Percentiles rank a stretch among this genome's conserved stretches.
These are phyloP conservation scores for Hipposideros armiger DNA, from an alignment of 2,113 vertebrate species.

Conservation along the genomic window DNA sequence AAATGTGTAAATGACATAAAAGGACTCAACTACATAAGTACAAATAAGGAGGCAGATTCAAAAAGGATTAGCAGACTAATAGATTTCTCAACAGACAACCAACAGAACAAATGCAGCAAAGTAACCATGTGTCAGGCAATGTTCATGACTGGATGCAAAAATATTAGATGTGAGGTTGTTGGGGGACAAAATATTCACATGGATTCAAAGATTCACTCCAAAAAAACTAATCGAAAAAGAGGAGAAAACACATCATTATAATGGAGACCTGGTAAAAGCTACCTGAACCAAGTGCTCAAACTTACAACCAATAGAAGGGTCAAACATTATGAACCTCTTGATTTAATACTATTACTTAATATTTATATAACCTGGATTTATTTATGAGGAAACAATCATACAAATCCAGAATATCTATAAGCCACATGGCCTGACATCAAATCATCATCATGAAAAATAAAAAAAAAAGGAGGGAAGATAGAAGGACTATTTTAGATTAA, in stretches of 20 bases:
- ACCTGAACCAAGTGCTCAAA: background rate
- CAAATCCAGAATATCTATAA: background rate
- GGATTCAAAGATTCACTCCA: background rate
- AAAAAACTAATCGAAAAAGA: background rate
- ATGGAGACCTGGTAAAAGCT: background rate
- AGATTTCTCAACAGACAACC: background rate
- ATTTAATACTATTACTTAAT: background rate
- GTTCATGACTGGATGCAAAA: background rate
- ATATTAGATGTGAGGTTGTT: background rate
- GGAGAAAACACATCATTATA: background rate
- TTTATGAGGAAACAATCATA: background rate
- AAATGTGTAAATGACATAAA: background rate
- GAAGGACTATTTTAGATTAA: background rate
- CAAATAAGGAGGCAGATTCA: background rate
- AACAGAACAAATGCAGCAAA: background rate
- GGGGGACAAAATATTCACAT: background rate
- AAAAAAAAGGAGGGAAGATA: background rate
- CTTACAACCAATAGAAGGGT: background rate
- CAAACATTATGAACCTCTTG: background rate
- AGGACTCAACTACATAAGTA: background rate
- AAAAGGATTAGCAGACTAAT: background rate
- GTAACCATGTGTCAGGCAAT: background rate
- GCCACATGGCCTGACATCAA: background rate
- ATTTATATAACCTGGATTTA: background rate
- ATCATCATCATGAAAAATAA: constrained; percentile 19